Base-by-base conservation (phyloP, 1,140 invertebrate species). In the Thaumetopoea pityocampa region DNA sequence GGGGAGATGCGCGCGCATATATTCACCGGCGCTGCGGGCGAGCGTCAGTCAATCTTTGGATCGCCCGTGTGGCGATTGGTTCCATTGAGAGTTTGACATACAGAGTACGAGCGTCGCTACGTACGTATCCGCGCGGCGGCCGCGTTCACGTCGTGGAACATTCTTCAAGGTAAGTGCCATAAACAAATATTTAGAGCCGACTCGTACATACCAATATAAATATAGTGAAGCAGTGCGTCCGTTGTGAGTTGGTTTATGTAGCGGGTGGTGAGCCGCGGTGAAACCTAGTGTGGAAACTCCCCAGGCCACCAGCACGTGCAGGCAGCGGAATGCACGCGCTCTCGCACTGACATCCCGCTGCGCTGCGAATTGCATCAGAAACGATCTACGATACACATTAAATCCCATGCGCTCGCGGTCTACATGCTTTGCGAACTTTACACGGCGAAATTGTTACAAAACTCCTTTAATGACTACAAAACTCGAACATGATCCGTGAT, bases 1-100 rank as follows among this genome's bases (percentile, higher is more conserved):
- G 56, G 27, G 35, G 55, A 67, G 65, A 68, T 77, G 76, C 76
- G 76, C 70, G 67, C 76, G 69, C 73, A 77, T 80, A 77, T 58
- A 80, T 76, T 60, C 65, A 59, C 53, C 59, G 46, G 40, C 73
- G 57, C 62, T 55, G 50, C 34, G 58, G 29, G 37, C 51, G 53
- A 63, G 29, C 51, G 66, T 49, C 72, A 80, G 72, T 80, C 76
- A 72, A 74, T 77, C 47, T 55, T 42, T 41, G 50, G 54, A 61
- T 32, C 63, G 54, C 51, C 55, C 34, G 30, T 22, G 61, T 46
- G 30, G 51, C 45, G 66, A 50, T 58, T 48, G 56, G 63, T 47
- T 29, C 20, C 45, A 34, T 58, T 42, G 17, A 26, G 27, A 43
- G 15, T 18, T 46, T 17, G 24, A 22, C 32, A 32, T 20, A 38